Evolutionary conservation across 2,113 vertebrate genomes (phyloP), one percentile per base, ranked within the genome.

Genomic region (Oreotrochilus melanogaster): DNA sequence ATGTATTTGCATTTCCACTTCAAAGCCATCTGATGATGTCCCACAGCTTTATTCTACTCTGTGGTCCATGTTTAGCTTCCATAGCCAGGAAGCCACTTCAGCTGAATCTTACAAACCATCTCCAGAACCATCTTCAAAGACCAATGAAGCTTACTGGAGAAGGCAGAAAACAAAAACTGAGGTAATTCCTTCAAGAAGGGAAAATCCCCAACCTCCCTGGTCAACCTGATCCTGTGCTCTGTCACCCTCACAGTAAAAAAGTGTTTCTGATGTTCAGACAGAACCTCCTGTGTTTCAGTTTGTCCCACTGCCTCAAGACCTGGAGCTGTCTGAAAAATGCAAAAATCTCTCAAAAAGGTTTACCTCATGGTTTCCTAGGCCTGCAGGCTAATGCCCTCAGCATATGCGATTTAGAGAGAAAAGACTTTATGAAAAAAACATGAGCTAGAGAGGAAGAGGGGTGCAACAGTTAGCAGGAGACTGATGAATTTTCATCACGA

Each of bases 341-440:
- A 75, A 2, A 27, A 2, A 27, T 62, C 51, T 39, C 45, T 5
- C 19, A 47, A 71, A 47, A 28, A 53, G 10, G 6, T 42, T 39
- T 62, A 64, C 11, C 27, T 22, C 3, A 0, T 8, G n/a, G 14
- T 27, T 81, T 78, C 17, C 39, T 37, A 67, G 42, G n/a, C 22
- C 31, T 51, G 21, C 0, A 1, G 53, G 16, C 9, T 57, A 75
- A 82, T 19, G 18, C 1, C 7, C 19, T 54, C 53, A 35, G 23
- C 3, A 61, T 7, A 21, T 1, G 2, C 8, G 13, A 45, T 6
- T 1, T 1, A 0, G 3, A 88, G 51, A 65, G n/a, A 64, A 78
- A 85, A 88, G 14, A 19, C 33, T 17, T 7, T 9, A 30, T 33
- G 42, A 93, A 90, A 90, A 4, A 4, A 24, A 0, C 8, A 39